phyloP scores from a whole-genome alignment of 2,113 vertebrate genomes.

The Hipposideros armiger region DNA sequence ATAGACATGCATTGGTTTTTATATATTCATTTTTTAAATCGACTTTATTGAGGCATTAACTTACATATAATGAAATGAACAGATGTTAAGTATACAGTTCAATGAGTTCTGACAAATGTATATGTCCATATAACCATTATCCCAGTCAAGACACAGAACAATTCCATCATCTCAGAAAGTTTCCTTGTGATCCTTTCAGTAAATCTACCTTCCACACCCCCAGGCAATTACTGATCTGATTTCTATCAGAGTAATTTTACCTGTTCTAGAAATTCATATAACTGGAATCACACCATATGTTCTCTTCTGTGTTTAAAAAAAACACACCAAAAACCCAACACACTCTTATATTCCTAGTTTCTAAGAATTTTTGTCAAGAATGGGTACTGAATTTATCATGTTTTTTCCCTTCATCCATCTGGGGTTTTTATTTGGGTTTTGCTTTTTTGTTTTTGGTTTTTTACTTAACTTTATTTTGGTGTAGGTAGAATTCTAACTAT shows the following conservation, averaged over 20 bases:
- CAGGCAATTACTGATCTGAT: background rate
- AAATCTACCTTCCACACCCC: background rate
- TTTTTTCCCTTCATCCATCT: background rate
- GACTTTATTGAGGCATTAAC: background rate
- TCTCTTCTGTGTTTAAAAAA: background rate
- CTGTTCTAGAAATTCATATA: conserved; percentile 17
- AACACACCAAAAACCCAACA: background rate
- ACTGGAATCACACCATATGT: background rate
- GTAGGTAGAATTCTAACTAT: background rate
- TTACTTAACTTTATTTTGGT: background rate
- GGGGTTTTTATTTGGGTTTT: background rate
- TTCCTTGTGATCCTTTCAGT: background rate
- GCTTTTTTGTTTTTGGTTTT: background rate
- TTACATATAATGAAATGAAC: background rate
- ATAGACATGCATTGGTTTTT: background rate
- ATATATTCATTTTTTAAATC: background rate
- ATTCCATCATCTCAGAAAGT: background rate
- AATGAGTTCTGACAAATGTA: conserved; percentile 11
- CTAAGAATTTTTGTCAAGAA: conserved; percentile 29
- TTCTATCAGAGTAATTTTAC: background rate
- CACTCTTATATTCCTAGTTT: background rate
- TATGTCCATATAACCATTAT: background rate
- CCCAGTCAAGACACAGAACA: background rate
- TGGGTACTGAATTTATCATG: background rate
- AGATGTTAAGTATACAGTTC: conserved; percentile 20